Conservation (phyloP, 2,797 vertebrate species). For the Semotilus atromaculatus region DNA sequence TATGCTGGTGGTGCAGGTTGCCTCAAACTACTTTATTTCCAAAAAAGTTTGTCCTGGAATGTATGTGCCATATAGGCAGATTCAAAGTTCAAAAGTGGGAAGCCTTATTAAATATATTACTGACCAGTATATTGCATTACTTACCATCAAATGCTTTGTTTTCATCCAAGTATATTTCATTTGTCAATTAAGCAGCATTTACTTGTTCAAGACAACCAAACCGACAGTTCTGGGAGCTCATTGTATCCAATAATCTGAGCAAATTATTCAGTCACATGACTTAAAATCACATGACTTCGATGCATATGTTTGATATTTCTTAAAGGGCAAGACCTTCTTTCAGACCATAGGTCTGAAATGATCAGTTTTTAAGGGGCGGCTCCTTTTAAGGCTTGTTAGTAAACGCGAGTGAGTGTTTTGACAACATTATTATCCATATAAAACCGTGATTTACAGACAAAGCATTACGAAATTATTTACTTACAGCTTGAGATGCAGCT, state of each 20-base stretch:
- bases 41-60: slow-evolving; percentile 28
- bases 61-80: not conserved
- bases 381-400: too few species aligned
- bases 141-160: not conserved
- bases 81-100: not conserved
- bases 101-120: not conserved
- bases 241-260: not conserved
- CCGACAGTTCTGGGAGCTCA: not conserved
- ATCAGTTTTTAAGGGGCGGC: too few species aligned
- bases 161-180: not conserved
- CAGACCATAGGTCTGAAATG: too few species aligned
- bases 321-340: too few species aligned
- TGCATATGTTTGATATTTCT: not conserved
- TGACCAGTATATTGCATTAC: too few species aligned
- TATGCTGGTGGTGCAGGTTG: not conserved
- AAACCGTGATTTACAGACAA: too few species aligned
- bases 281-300: not conserved
- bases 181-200: not conserved
- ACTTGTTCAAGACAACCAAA: not conserved
- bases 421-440: too few species aligned
- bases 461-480: too few species aligned
- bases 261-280: not conserved
- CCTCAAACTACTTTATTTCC: slow-evolving; percentile 29
- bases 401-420: too few species aligned
- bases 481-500: too few species aligned